phyloP scores from a whole-genome alignment of 2,797 vertebrate genomes.

The Melanogrammus aeglefinus region DNA sequence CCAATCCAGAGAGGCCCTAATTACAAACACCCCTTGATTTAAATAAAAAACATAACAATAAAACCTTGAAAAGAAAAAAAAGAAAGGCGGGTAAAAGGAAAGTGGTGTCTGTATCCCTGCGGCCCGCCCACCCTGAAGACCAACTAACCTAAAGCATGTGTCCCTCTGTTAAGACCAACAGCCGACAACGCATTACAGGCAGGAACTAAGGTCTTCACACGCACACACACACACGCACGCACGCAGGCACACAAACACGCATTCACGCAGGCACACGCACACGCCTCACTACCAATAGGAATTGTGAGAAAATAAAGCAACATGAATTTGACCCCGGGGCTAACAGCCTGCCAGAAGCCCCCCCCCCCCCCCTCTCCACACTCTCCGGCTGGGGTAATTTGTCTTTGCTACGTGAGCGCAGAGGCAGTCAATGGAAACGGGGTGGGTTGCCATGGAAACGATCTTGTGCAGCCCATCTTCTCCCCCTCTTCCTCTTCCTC shows the following conservation, averaged over 20 bases:
- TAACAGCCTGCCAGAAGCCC: constrained; percentile 70
- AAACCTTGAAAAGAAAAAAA: not conserved
- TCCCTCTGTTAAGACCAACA: constrained; percentile 50
- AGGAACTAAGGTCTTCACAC: constrained; percentile 61
- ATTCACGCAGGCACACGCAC: not conserved
- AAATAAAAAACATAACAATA: constrained; percentile 25
- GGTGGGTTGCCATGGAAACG: constrained; percentile 78
- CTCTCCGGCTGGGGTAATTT: constrained; percentile 72
- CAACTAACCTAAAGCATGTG: constrained; percentile 61
- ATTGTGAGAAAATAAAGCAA: constrained; percentile 75
- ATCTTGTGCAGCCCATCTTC: constrained; percentile 65
- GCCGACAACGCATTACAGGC: constrained; percentile 55
- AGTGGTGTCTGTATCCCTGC: constrained; percentile 32
- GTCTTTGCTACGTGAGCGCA: constrained; percentile 78
- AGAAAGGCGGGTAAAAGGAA: constrained; percentile 26
- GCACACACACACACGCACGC: not conserved
- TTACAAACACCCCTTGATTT: not conserved
- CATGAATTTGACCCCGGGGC: constrained; percentile 75
- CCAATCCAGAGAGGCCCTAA: constrained; percentile 10
- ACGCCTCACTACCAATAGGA: constrained; percentile 53
- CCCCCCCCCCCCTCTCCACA: constrained; percentile 41
- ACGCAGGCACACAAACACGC: not conserved
- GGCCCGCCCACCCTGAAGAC: constrained; percentile 41
- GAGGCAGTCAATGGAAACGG: constrained; percentile 80
- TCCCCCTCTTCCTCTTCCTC: not conserved